Base-by-base conservation (phyloP, 2,888 invertebrate genomes). In the Metellina segmentata region DNA sequence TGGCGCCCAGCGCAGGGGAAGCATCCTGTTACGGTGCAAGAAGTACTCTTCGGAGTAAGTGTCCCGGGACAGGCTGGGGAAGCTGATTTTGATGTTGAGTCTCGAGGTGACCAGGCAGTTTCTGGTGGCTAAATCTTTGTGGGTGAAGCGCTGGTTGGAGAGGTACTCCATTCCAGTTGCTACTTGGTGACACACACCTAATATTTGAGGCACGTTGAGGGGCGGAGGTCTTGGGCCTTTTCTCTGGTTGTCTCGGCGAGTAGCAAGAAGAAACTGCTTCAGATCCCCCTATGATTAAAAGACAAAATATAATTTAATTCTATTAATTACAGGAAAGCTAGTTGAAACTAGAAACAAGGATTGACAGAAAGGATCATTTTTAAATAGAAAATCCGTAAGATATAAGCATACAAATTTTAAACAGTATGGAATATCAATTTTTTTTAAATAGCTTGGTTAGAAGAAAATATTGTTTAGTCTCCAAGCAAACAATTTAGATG, bases 41-140 rank as follows among this genome's bases (percentile, higher is more conserved):
- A 96, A 97, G 95, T 99, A 99, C 94, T 99, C 98, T 93, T 97
- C 97, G 77, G 97, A 97, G 95, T 98, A 98, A 0, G 98, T 97
- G 94, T 98, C 98, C 72, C 92, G 86, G 53, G 97, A 97, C 93
- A 97, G 96, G 69, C 97, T 97, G 0, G 97, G 97, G 95, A 96
- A 96, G 1, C 98, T 97, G 89, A 99, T 96, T 95, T 99, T 98
- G 51, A 98, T 96, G 69, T 96, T 96, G 53, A 98, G 96, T 34
- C 97, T 97, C 51, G 95, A 95, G 0, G 98, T 97, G 91, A 99
- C 97, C 91, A 98, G 96, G 94, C 99, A 98, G 95, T 99, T 99
- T 19, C 99, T 96, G 0, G 98, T 97, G 1, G 98, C 98, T 94
- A 99, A 96, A 95, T 99, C 99, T 94, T 97, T 97, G 95, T 98